Evolutionary conservation across 1,140 invertebrate species (phyloP).

Genomic region (Drosophila grimshawi): DNA sequence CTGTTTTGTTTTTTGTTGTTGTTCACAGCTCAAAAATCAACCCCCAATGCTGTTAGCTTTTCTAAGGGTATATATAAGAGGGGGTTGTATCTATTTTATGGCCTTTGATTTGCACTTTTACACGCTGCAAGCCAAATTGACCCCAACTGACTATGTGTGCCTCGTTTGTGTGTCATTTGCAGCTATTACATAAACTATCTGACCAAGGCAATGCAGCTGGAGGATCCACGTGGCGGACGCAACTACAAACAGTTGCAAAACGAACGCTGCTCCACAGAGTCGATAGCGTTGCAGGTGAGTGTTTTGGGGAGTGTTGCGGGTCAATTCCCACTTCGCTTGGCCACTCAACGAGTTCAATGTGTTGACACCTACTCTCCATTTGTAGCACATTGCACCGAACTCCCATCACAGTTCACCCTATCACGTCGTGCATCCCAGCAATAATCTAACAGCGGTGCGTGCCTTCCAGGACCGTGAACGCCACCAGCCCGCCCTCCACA

Average conservation of each 20-base stretch:
- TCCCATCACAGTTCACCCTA: conserved; percentile 81
- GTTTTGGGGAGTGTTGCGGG: too few species aligned
- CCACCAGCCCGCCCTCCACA: conserved; percentile 69
- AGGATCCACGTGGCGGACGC: conserved; percentile 86
- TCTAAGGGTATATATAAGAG: not conserved
- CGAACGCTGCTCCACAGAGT: conserved; percentile 85
- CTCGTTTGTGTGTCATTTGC: conserved; percentile 68
- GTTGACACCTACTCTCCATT: conserved; percentile 1
- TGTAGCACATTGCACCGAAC: conserved; percentile 57
- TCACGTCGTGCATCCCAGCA: conserved; percentile 83
- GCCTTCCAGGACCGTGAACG: conserved; percentile 78
- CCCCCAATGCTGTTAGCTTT: conserved; percentile 53
- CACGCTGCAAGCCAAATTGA: conserved; percentile 29
- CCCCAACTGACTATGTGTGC: conserved; percentile 9
- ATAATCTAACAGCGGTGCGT: conserved; percentile 78
- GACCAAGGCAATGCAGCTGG: conserved; percentile 89
- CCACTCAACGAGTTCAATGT: not conserved
- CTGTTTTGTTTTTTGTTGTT: not conserved
- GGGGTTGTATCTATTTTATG: conserved; percentile 37
- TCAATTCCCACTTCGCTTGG: not conserved
- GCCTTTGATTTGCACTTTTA: conserved; percentile 67
- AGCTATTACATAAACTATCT: conserved; percentile 92
- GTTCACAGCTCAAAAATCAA: conserved; percentile 43
- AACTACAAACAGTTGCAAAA: conserved; percentile 86
- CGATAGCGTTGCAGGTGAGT: conserved; percentile 86